Evolutionary conservation across 2,113 vertebrate genomes (phyloP).

Genomic region (Echinops telfairi): DNA sequence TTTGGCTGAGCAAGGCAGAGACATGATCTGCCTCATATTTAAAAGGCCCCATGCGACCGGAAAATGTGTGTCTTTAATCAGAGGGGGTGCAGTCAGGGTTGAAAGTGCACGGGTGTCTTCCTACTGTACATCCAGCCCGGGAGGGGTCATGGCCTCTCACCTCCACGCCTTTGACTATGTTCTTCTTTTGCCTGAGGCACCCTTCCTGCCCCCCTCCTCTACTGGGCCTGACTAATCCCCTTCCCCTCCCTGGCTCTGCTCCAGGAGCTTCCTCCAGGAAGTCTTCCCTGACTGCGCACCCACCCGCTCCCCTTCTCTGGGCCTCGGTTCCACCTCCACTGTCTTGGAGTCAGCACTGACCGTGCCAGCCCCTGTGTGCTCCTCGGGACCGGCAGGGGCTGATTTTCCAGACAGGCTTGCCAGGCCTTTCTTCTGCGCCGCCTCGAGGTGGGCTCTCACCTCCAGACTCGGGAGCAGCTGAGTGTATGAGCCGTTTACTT

Average conservation of each 20-base stretch:
- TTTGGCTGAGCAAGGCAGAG: neutral
- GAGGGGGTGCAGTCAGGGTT: neutral
- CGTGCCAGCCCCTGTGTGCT: neutral
- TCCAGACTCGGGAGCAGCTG: neutral
- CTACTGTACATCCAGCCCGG: neutral
- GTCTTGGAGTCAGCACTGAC: neutral
- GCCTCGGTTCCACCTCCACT: neutral
- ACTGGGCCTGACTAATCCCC: neutral
- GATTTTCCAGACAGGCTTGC: neutral
- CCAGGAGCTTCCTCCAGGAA: neutral
- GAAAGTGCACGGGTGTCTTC: neutral
- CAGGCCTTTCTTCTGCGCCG: neutral
- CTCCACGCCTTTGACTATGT: neutral
- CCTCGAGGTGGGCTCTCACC: neutral
- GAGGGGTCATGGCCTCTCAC: too few species aligned
- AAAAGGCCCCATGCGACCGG: neutral
- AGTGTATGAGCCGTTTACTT: neutral
- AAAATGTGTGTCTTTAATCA: neutral
- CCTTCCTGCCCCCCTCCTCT: neutral
- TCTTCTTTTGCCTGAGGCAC: neutral
- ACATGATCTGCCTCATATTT: slow-evolving; percentile 23
- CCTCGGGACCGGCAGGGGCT: neutral
- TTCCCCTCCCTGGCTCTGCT: neutral
- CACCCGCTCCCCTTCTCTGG: neutral
- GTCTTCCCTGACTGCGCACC: neutral